Percentiles rank a stretch among this genome's conserved stretches.
Conservation (phyloP, 2,797 vertebrate species). For the Echiichthys vipera region DNA sequence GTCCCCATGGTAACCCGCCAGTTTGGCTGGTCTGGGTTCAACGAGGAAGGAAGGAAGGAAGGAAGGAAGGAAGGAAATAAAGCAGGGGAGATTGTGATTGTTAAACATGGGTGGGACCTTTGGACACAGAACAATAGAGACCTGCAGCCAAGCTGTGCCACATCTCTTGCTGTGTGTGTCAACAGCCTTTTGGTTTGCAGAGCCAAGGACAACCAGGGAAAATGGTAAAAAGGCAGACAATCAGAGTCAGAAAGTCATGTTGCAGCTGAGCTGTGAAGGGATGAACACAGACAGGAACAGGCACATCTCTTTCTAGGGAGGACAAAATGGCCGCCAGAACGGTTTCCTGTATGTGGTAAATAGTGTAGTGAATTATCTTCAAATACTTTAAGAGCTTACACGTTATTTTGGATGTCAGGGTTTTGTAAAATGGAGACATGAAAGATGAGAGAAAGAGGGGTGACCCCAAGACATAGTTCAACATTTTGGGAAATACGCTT, state of each 20-base stretch:
- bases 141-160: conserved; percentile 39
- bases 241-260: conserved; percentile 5
- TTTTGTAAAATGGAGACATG: neutral
- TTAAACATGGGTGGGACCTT: conserved; percentile 68
- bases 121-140: conserved; percentile 63
- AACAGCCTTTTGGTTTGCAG: conserved; percentile 11
- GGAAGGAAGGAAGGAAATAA: conserved; percentile 79
- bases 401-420: neutral
- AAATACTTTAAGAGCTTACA: neutral
- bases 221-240: conserved; percentile 12
- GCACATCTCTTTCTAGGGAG: conserved; percentile 1
- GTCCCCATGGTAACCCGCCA: conserved; percentile 50
- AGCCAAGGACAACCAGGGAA: conserved; percentile 1
- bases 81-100: conserved; percentile 68
- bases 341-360: neutral
- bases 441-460: neutral
- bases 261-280: conserved; percentile 20
- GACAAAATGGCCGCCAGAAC: conserved; percentile 16
- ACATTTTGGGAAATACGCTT: neutral
- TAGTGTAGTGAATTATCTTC: neutral
- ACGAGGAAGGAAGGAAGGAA: conserved; percentile 73
- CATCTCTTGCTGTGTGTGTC: conserved; percentile 2
- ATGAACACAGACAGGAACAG: conserved; percentile 23
- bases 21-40: conserved; percentile 38
- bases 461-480: neutral